Base-by-base conservation (phyloP, 2,113 vertebrate genomes). In the Chascanopsetta lugubris region DNA sequence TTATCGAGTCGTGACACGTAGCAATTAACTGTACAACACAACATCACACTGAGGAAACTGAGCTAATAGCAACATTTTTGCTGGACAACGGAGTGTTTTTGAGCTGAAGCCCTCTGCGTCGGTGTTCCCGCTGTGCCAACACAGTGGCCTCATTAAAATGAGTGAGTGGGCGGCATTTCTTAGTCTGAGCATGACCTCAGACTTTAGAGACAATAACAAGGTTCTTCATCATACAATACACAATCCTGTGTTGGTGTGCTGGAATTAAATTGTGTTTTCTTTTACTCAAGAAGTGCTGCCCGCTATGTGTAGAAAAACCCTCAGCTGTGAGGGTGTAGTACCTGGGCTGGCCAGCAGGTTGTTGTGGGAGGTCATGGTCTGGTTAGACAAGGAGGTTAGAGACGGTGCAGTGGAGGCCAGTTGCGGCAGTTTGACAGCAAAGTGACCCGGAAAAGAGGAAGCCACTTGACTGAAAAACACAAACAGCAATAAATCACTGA, bases 261-360 rank as follows among this genome's bases (percentile, higher is more conserved):
- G 4, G 9, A 9, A n/a, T 43, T 20, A 2, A 20, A 20, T 45
- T 11, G n/a, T 42, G 17, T n/a, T 17, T 18, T 42, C 4, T 17
- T 40, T 6, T 40, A 7, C 38, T 17, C 34, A 3, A 5, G 38
- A 20, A 46, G 61, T 34, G 21, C 6, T 0, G 21, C 50, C 9
- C 47, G 48, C 34, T 22, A 17, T 45, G 3, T n/a, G n/a, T 6
- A 5, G 38, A 20, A 46, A 65, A 42, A 25, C 6, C 1, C 25
- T 55, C 9, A 53, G 48, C 34, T 22, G 13, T 45, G 3, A 1
- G 42, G n/a, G 38, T 24, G 20, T 26, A 32, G 42, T 58, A 93
- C 92, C 90, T 84, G 89, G 90, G 70, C 67, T 86, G 26, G 76
- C 47, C 61, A 89, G 69, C 50, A 92, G 64, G 25, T 66, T 81